Evolutionary conservation across 2,797 vertebrate genomes (phyloP), one percentile per base, ranked within the genome.

Genomic region (Leuciscus waleckii): DNA sequence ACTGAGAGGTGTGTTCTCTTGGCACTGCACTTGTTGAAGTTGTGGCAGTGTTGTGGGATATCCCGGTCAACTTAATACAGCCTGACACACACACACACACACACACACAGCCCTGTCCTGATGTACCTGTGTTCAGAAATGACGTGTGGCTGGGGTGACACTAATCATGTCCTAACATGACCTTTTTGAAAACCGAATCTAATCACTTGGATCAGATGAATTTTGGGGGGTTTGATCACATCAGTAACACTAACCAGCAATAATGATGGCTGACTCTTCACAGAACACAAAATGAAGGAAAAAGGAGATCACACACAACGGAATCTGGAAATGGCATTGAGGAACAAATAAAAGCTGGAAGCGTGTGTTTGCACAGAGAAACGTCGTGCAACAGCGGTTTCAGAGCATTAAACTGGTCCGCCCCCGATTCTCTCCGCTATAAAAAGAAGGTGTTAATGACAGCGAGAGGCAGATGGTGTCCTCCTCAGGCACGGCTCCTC

Each of bases 391-490:
- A 70, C 46, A 39, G 73, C 21, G 81, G 74, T 86, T 86, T 83
- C 32, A 77, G 69, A 49, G 81, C 81, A 49, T 74, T 74, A 63
- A 73, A 82, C 81, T 26, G 19, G 14, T 51, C 54, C 82, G 78
- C 23, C 79, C 69, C 35, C 76, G 39, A 74, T 43, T 51, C 79
- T 87, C 85, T 67, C 79, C 35, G 69, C 87, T 88, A 90, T 89
- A 89, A 89, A 91, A 91, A 91, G 70, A 84, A 85, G 6, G 63
- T 85, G 81, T 74, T 88, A 88, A 88, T 88, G 87, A 74, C 78
- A 86, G 86, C 74, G 89, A 90, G 90, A 82, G 84, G 89, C 92
- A 92, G 92, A 93, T 93, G 93, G 93, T 85, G 61, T 91, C 82
- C 87, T 92, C 88, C 89, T 90, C 89, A 91, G 88, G 90, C 91